Conservation (phyloP, 2,797 vertebrate species). For the Schizothorax lantsangensis region DNA sequence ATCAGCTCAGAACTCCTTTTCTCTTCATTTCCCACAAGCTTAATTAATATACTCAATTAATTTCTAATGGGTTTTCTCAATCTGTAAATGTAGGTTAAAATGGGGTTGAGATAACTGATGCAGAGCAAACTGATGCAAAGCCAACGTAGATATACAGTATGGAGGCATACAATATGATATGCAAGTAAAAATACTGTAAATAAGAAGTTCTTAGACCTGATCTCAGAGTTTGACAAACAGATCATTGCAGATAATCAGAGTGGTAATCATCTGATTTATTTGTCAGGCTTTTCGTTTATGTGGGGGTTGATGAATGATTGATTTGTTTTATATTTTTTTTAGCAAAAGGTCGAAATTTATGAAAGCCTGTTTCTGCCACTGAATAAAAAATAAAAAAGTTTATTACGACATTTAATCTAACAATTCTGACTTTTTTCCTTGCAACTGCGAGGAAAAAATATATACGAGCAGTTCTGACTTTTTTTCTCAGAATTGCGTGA, state of each 20-base stretch:
- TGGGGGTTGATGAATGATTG: neutral
- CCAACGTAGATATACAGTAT: neutral
- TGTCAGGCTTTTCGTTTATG: neutral
- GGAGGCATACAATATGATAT: neutral
- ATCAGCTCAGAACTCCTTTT: slow-evolving; percentile 7
- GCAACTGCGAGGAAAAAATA: too few species aligned
- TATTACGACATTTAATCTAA: neutral
- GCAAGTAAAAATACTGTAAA: neutral
- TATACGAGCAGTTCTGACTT: neutral
- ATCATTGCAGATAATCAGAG: neutral
- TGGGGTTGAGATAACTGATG: neutral
- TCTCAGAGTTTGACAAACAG: neutral
- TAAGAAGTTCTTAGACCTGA: neutral
- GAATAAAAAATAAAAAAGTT: too few species aligned
- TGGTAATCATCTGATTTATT: neutral
- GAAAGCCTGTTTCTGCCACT: neutral
- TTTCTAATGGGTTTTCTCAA: slow-evolving; percentile 7
- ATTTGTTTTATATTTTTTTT: too few species aligned
- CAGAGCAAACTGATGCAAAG: neutral
- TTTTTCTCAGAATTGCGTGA: neutral
- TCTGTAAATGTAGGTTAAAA: slow-evolving; percentile 33
- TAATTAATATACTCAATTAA: slow-evolving; percentile 12
- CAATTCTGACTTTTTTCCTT: too few species aligned
- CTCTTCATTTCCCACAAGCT: neutral
- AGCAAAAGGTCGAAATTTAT: neutral